These are phyloP conservation scores for Melopsittacus undulatus DNA, from an alignment of 2,797 vertebrate species.

Conservation along the genomic window DNA sequence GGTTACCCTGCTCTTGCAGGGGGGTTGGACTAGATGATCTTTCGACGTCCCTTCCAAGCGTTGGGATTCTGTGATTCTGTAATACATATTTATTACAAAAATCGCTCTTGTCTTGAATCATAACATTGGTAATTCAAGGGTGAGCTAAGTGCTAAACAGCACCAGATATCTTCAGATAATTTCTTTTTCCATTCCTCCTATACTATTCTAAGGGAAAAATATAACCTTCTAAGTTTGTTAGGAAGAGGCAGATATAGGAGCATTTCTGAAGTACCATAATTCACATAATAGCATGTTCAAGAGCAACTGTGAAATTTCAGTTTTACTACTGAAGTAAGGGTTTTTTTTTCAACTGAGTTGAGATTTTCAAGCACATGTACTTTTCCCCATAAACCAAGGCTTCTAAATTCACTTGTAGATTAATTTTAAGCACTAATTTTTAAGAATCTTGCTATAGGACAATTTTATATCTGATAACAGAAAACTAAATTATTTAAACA, in stretches of 20 bases:
- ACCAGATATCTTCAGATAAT: background rate
- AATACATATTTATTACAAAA: background rate
- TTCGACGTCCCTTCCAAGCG: too few species aligned
- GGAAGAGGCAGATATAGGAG: background rate
- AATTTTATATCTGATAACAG: background rate
- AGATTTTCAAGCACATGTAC: background rate
- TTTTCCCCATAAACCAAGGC: background rate
- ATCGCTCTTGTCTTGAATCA: background rate
- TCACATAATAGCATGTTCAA: background rate
- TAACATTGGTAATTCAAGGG: background rate
- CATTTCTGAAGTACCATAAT: background rate
- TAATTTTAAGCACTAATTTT: background rate
- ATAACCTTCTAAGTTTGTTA: background rate
- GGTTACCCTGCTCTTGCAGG: too few species aligned
- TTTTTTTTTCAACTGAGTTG: background rate
- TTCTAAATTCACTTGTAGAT: background rate
- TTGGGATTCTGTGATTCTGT: too few species aligned
- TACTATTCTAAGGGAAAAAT: background rate
- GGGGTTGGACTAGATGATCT: too few species aligned
- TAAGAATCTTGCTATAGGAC: background rate
- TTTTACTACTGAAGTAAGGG: background rate
- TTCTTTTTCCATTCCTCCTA: background rate
- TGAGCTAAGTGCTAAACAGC: background rate
- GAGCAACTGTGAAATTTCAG: background rate
- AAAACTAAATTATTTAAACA: background rate